Conservation (phyloP, 64 coral and sea anemone species). For the Astreopora myriophthalma region DNA sequence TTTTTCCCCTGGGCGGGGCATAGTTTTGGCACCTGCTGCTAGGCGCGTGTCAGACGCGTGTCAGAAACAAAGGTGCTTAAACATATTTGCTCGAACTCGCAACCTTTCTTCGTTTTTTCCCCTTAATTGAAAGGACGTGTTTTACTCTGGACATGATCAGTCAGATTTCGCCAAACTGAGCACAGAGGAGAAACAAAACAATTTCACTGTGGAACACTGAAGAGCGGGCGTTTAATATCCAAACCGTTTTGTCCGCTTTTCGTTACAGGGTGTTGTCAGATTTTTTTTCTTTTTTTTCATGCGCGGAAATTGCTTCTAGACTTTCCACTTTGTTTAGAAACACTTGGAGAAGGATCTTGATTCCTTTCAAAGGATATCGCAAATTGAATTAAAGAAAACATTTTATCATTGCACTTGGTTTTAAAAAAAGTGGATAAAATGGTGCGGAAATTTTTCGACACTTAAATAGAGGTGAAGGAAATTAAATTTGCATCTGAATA, state of each 20-base stretch:
- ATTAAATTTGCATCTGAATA: conserved; percentile 97
- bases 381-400: conserved; percentile 94
- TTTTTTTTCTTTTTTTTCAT: conserved; percentile 11
- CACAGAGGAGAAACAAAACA: conserved; percentile 38
- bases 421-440: conserved; percentile 76
- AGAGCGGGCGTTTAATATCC: neutral
- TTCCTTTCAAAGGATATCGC: conserved; percentile 57
- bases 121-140: conserved; percentile 83
- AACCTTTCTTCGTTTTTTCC: conserved; percentile 49
- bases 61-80: conserved; percentile 79
- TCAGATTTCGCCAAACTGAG: conserved; percentile 73
- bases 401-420: conserved; percentile 84
- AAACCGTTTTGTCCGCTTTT: neutral
- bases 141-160: conserved; percentile 77
- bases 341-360: conserved; percentile 45
- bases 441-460: conserved; percentile 76
- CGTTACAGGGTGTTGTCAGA: neutral
- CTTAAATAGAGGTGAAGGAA: conserved; percentile 72
- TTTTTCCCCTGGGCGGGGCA: conserved; percentile 41
- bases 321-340: conserved; percentile 73
- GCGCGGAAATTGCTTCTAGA: conserved; percentile 73
- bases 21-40: conserved; percentile 75
- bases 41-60: conserved; percentile 89
- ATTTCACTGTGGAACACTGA: neutral
- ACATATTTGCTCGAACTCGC: conserved; percentile 78